Base-by-base conservation (phyloP, 2,113 vertebrate species). In the Equus przewalskii region DNA sequence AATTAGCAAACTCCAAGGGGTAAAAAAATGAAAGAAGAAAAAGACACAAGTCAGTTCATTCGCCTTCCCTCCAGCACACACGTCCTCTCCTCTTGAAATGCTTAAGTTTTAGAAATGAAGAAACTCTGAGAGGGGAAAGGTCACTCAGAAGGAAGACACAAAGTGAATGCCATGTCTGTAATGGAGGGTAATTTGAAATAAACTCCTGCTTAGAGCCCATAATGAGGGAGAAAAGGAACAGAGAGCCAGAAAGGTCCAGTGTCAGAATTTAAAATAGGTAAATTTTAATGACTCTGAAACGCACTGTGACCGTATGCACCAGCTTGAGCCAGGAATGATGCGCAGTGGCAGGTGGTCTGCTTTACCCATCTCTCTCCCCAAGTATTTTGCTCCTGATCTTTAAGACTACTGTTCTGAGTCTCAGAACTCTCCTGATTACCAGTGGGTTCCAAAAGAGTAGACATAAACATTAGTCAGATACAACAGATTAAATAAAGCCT, bases 111-210 rank as follows among this genome's bases (percentile, higher is more conserved):
- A 96, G 83, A 97, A 97, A 94, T 60, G 78, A 98, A 84, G 83
- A 85, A 54, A 62, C 44, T 89, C 60, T 3, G 1, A 86, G 36
- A 85, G 60, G 84, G 33, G 93, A 89, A 89, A 89, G 73, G 73
- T 93, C 94, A 83, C 64, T 92, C 54, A 83, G 86, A 89, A 82
- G 90, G 83, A 91, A 93, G 81, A 79, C 62, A 87, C 62, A 56
- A 69, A 87, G 44, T 89, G 87, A 96, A 97, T 90, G 93, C 64
- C 51, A 41, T 18, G 36, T 96, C 89, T 96, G 11, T 96, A 97
- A 95, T 79, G 80, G 75, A 97, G 72, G 58, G 92, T 82, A 84
- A 95, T 97, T 90, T 92, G 87, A 96, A 88, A 96, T 94, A 95
- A 96, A 97, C 94, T 84, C 78, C 93, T 96, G 16, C 80, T 92